Evolutionary conservation across 2,113 vertebrate species (phyloP), one percentile per base, ranked within the genome.

Genomic region (Platysternon megacephalum): DNA sequence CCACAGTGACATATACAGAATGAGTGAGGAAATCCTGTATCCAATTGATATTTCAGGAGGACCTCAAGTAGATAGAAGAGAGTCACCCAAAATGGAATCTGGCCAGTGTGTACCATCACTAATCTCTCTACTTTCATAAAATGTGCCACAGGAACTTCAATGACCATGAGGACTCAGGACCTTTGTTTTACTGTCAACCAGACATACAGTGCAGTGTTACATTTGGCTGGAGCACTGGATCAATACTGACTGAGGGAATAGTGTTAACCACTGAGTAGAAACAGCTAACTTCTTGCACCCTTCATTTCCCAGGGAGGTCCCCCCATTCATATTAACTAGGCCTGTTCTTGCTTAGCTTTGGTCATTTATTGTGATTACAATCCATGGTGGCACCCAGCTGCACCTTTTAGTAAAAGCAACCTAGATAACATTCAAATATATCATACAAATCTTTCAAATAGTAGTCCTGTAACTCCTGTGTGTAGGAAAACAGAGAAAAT

Each of bases 21-120:
- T 92, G 65, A 26, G n/a, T 82, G 79, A 95, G 95, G 93, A 97
- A 97, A 49, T 95, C 72, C 83, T 65, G 87, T 81, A 93, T 94
- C 85, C 55, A 81, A 83, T 89, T 94, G 92, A 76, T 93, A 95
- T 88, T 94, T 95, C 91, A 90, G 92, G 92, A 97, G 58, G 79
- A 93, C 44, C 95, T 94, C 87, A 86, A 85, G 93, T 87, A 90
- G 9, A 93, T 79, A 95, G 95, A 94, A 88, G 9, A 0, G 1
- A 96, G 87, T 93, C 90, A 96, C 89, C 68, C 76, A 0, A 0
- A 85, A 0, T 7, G 93, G 94, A 97, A 68, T 91, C 58, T 53
- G 91, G 91, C 93, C 96, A 93, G 11, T 21, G 21, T 11, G 48
- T 51, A 72, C 19, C 95, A 95, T 95, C 93, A 95, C 65, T 85